These are phyloP conservation scores for Macropus fuliginosus DNA, from an alignment of 2,797 vertebrate genomes.

Conservation along the genomic window DNA sequence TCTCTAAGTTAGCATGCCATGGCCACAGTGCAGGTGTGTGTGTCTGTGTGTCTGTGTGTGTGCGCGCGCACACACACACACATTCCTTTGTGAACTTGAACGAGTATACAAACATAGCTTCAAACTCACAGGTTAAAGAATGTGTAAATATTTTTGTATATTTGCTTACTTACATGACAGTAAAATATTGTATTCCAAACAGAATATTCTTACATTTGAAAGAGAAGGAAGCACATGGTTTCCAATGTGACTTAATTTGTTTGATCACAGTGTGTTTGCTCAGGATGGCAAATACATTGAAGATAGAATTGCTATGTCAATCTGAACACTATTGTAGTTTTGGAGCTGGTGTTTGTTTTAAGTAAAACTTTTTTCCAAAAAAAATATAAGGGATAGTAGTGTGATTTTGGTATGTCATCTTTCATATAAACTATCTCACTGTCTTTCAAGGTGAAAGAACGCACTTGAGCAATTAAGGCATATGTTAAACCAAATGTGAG, in stretches of 20 bases:
- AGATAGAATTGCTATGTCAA: slow-evolving; percentile 8
- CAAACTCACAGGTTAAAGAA: not conserved
- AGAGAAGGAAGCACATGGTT: not conserved
- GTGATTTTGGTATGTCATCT: slow-evolving; percentile 21
- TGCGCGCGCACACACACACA: not conserved
- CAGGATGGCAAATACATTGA: not conserved
- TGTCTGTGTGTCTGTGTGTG: not conserved
- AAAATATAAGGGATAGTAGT: slow-evolving; percentile 43
- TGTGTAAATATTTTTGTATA: not conserved
- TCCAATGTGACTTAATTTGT: slow-evolving; percentile 39
- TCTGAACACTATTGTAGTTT: slow-evolving; percentile 45
- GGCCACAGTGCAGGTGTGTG: not conserved
- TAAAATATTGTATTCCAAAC: not conserved
- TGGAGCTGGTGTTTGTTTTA: slow-evolving; percentile 66
- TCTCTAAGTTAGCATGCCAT: not conserved
- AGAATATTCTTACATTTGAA: not conserved
- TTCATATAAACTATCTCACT: slow-evolving; percentile 39
- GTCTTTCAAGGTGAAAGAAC: slow-evolving; percentile 50
- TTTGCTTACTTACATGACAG: not conserved
- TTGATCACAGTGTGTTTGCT: slow-evolving; percentile 11
- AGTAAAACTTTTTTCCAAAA: slow-evolving; percentile 53
- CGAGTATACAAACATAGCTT: not conserved
- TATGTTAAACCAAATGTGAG: slow-evolving; percentile 11
- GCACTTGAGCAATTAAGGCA: slow-evolving; percentile 48
- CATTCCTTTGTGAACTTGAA: not conserved